phyloP scores from a whole-genome alignment of 2,797 vertebrate genomes.

The Anolis apletophallus region DNA sequence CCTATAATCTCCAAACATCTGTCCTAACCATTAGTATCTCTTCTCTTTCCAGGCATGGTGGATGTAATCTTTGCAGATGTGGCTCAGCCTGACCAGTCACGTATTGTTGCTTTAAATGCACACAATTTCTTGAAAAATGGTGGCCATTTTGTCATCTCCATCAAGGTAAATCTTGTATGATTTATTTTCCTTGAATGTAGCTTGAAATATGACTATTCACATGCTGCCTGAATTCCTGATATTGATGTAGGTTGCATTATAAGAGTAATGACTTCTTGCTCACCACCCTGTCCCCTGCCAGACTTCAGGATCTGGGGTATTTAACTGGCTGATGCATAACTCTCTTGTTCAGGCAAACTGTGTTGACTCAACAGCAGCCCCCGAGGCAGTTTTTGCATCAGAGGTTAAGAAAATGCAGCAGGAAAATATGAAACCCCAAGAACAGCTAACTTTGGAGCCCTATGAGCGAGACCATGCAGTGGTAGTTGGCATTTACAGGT shows the following conservation, averaged over 20 bases:
- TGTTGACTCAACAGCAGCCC: constrained; percentile 92
- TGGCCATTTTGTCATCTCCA: constrained; percentile 94
- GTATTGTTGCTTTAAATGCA: constrained; percentile 93
- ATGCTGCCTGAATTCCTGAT: background rate
- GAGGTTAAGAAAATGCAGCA: constrained; percentile 94
- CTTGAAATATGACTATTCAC: background rate
- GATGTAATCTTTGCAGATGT: constrained; percentile 96
- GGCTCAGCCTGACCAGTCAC: constrained; percentile 93
- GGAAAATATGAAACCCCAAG: constrained; percentile 95
- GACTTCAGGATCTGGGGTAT: background rate
- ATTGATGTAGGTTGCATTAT: background rate
- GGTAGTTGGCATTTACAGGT: constrained; percentile 94
- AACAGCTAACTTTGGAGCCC: constrained; percentile 92
- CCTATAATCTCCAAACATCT: too few relatives aligned
- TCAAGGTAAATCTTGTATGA: constrained; percentile 82
- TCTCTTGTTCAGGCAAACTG: constrained; percentile 86
- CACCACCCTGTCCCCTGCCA: too few relatives aligned
- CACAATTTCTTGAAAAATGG: constrained; percentile 94
- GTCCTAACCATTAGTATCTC: too few relatives aligned
- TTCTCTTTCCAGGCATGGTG: constrained; percentile 86
- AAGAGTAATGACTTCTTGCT: background rate
- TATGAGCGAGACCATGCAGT: constrained; percentile 93
- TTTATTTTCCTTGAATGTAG: background rate
- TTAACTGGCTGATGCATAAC: background rate
- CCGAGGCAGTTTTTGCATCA: constrained; percentile 91